Evolutionary conservation across 2,888 invertebrate species (phyloP).

Genomic region (Beris chalybata): DNA sequence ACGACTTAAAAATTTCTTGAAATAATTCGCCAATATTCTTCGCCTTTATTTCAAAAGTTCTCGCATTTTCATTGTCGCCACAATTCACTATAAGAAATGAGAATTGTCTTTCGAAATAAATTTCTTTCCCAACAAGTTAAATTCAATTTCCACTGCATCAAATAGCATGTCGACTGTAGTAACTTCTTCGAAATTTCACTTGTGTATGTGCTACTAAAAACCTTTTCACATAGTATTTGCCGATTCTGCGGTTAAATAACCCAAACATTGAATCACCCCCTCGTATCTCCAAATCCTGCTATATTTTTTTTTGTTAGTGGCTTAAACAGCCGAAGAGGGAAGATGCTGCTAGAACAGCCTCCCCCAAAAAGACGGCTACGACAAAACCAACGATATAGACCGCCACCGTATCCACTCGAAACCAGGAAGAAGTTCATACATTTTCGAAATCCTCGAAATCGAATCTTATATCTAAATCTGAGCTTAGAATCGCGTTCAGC

Average conservation of each 20-base stretch:
- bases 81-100: constrained; percentile 2
- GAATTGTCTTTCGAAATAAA: constrained; percentile 17
- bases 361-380: constrained; percentile 2
- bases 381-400: background rate
- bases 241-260: constrained; percentile 1
- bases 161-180: background rate
- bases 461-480: constrained; percentile 44
- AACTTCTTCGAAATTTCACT: background rate
- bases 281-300: background rate
- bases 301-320: background rate
- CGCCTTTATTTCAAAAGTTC: too few relatives aligned
- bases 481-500: constrained; percentile 43
- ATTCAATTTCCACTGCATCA: constrained; percentile 18
- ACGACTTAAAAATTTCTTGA: too few relatives aligned
- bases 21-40: too few relatives aligned
- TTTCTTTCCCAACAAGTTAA: constrained; percentile 16
- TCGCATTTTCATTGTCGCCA: too few relatives aligned
- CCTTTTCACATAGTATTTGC: constrained; percentile 11
- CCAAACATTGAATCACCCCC: background rate
- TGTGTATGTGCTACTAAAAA: background rate
- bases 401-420: background rate
- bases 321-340: constrained; percentile 15
- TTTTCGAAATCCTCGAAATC: constrained; percentile 40
- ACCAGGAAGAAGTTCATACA: constrained; percentile 32
- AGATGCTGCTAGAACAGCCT: constrained; percentile 1